Evolutionary conservation across 2,113 vertebrate species (phyloP).

Genomic region (Ardeotis arabs): DNA sequence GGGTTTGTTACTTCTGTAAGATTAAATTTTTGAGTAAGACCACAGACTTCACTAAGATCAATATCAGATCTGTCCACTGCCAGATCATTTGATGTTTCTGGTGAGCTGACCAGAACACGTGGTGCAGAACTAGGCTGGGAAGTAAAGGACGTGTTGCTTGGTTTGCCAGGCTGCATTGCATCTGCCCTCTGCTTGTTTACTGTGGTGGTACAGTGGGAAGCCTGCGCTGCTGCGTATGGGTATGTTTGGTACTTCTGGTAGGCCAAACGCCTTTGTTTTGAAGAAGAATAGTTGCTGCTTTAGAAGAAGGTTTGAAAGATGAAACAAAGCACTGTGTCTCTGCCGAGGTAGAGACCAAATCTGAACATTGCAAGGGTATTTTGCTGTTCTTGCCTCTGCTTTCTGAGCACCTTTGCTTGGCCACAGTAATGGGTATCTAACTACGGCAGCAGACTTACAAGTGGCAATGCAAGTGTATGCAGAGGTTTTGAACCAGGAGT

Average conservation of each 20-base stretch:
- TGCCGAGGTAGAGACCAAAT: neutral
- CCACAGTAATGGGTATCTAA: neutral
- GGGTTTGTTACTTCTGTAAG: neutral
- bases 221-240: fast-evolving
- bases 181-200: neutral
- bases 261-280: neutral
- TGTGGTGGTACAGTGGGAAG: neutral
- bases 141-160: neutral
- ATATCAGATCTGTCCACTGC: neutral
- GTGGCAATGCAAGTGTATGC: neutral
- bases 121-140: neutral
- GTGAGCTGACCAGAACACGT: neutral
- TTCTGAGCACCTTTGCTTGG: neutral
- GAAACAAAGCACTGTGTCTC: neutral
- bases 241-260: neutral
- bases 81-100: neutral
- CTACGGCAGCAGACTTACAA: neutral
- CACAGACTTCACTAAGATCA: neutral
- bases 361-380: neutral
- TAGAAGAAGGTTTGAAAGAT: neutral
- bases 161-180: neutral
- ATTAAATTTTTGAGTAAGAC: neutral
- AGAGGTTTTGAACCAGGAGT: neutral
- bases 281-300: neutral
- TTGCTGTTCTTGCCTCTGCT: neutral